Percentiles rank a stretch among this genome's conserved stretches.
Evolutionary conservation across 2,888 invertebrate species (phyloP).

Genomic region (Nebria brevicollis): DNA sequence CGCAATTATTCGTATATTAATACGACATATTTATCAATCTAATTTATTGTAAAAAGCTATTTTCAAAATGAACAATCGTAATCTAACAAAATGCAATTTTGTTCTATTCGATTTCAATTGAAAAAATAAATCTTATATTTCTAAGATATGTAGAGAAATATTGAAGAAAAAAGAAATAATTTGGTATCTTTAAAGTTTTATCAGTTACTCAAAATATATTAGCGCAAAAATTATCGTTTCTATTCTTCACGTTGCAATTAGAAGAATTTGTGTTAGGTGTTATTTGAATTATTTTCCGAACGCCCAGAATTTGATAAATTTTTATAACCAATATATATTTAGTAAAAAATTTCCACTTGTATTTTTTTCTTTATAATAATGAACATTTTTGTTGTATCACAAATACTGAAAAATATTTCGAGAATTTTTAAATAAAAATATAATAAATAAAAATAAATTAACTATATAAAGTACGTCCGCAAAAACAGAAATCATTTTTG

Average conservation of each 20-base stretch:
- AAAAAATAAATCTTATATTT: conserved; percentile 34
- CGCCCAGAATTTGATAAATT: no score
- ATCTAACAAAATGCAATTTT: conserved; percentile 21
- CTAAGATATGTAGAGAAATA: conserved; percentile 36
- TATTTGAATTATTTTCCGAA: no score
- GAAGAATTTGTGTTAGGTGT: background rate
- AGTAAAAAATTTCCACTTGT: background rate
- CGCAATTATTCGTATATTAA: conserved; percentile 26
- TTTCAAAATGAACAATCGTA: conserved; percentile 10
- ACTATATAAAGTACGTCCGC: background rate
- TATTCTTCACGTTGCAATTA: background rate
- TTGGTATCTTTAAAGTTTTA: conserved; percentile 3
- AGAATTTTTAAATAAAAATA: conserved; percentile 1
- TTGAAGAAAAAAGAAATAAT: conserved; percentile 22
- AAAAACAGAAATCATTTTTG: background rate
- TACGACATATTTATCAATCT: conserved; percentile 17
- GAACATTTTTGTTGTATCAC: background rate
- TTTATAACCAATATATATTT: background rate
- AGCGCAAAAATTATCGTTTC: background rate
- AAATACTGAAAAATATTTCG: background rate
- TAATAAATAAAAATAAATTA: conserved; percentile 1
- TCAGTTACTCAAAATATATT: background rate
- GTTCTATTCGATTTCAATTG: conserved; percentile 12
- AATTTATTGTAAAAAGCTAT: conserved; percentile 40
- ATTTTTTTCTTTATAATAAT: background rate